Conservation (phyloP, 2,113 vertebrate genomes). For the Aegithalos caudatus region DNA sequence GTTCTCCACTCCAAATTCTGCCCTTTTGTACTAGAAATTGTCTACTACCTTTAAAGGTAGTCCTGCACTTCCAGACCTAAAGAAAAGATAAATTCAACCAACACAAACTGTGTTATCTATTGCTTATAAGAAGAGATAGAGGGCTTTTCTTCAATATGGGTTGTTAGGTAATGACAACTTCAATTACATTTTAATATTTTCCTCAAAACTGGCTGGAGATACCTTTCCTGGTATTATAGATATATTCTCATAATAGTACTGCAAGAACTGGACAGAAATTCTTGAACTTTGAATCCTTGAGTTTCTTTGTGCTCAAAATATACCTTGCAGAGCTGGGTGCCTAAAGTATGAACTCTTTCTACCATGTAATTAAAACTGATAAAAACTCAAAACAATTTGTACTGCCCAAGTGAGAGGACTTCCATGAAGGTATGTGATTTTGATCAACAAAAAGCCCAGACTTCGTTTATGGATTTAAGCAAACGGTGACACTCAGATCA, state of each 20-base stretch:
- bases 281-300: not conserved
- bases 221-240: not conserved
- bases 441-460: not conserved
- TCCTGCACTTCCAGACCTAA: not conserved
- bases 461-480: not conserved
- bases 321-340: not conserved
- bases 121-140: not conserved
- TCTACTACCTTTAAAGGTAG: not conserved
- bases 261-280: not conserved
- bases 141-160: not conserved
- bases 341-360: not conserved
- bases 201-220: not conserved
- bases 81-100: not conserved
- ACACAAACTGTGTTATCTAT: not conserved
- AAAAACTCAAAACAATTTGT: not conserved
- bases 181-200: not conserved
- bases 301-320: not conserved
- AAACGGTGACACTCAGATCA: not conserved
- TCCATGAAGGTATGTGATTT: not conserved
- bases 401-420: not conserved
- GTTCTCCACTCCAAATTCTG: not conserved
- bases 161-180: not conserved
- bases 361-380: not conserved
- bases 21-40: not conserved
- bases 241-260: not conserved